These are phyloP conservation scores for Rhynchotus rufescens DNA, from an alignment of 2,797 vertebrate genomes.

Conservation along the genomic window DNA sequence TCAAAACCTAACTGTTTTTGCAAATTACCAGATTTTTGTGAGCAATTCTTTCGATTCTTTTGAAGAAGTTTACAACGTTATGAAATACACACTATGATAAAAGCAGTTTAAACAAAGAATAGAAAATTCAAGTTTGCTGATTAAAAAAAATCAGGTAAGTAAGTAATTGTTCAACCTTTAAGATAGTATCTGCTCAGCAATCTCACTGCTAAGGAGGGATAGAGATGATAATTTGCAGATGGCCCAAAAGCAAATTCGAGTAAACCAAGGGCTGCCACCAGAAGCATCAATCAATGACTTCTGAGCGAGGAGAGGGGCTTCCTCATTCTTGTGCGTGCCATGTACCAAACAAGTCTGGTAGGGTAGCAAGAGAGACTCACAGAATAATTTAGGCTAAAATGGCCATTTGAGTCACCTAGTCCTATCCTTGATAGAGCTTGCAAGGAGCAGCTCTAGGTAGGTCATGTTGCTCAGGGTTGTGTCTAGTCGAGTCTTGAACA, in stretches of 20 bases:
- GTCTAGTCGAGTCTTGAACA: not conserved
- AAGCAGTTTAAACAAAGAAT: not conserved
- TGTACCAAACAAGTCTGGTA: not conserved
- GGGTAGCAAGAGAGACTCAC: not conserved
- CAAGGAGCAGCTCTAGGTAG: not conserved
- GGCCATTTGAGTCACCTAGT: not conserved
- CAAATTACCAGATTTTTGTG: not conserved
- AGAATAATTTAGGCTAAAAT: not conserved
- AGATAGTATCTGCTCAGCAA: not conserved
- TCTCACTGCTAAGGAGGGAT: not conserved
- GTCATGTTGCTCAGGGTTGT: not conserved
- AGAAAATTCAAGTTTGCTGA: not conserved
- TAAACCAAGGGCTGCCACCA: not conserved
- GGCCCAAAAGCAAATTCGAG: not conserved
- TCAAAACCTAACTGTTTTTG: not conserved
- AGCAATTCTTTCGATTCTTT: not conserved
- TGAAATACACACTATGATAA: not conserved
- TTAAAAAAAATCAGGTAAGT: not conserved
- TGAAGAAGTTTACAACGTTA: not conserved
- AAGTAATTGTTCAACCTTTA: not conserved
- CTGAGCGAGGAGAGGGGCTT: not conserved
- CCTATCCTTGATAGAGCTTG: not conserved
- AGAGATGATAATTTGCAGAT: fast-evolving
- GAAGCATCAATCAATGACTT: not conserved
- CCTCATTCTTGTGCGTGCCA: not conserved